phyloP scores from a whole-genome alignment of 2,113 vertebrate species.

The Semnornis frantzii region DNA sequence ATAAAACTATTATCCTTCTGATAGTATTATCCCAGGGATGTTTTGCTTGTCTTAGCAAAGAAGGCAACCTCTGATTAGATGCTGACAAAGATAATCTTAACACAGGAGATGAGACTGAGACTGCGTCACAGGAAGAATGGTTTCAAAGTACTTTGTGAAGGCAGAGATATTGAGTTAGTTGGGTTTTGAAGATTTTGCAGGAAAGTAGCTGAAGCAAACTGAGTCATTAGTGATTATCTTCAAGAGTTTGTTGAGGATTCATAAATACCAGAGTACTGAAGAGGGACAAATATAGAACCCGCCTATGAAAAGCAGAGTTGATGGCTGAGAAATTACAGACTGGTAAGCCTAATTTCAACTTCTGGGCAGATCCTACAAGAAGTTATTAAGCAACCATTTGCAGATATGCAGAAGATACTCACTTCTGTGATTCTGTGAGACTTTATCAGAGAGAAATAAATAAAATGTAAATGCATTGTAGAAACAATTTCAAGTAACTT shows the following conservation, averaged over 20 bases:
- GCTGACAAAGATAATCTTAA: background rate
- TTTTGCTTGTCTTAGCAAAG: background rate
- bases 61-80: background rate
- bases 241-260: conserved; percentile 34
- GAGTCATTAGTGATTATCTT: conserved; percentile 52
- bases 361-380: background rate
- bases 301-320: background rate
- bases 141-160: background rate
- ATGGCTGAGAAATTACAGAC: background rate
- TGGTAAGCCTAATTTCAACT: background rate
- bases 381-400: conserved; percentile 17
- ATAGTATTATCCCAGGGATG: background rate
- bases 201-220: conserved; percentile 25
- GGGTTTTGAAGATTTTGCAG: conserved; percentile 1
- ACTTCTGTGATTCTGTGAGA: background rate
- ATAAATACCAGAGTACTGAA: conserved; percentile 22
- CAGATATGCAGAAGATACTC: background rate
- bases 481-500: background rate
- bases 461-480: background rate
- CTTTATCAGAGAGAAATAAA: conserved; percentile 1
- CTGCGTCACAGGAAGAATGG: background rate
- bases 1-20: too few relatives aligned
- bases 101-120: background rate
- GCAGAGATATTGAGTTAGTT: background rate
- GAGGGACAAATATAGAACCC: conserved; percentile 45